Conservation (phyloP, 2,888 invertebrate species). For the Blastobasis adustella region DNA sequence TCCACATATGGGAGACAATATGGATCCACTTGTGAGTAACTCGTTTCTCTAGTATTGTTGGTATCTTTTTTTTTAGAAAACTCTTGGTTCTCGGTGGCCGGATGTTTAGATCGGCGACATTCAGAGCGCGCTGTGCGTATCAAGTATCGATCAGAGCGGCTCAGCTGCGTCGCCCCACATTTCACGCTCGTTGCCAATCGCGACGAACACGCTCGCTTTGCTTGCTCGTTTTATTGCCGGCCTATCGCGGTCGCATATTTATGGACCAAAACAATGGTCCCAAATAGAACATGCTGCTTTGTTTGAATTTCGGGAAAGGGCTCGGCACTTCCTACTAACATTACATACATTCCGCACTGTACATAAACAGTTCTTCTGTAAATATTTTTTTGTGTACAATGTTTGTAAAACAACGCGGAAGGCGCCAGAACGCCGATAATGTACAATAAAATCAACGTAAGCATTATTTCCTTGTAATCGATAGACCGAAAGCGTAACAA, state of each 20-base stretch:
- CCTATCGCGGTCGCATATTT: constrained; percentile 26
- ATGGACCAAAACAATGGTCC: constrained; percentile 33
- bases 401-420: no score
- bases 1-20: no score
- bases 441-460: no score
- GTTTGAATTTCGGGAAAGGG: constrained; percentile 26
- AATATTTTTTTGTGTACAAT: no score
- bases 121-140: constrained; percentile 62
- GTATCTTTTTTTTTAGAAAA: constrained; percentile 26
- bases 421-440: no score
- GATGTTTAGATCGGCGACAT: constrained; percentile 40
- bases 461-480: no score
- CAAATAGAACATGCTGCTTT: constrained; percentile 24
- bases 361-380: no score
- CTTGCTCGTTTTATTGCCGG: constrained; percentile 23
- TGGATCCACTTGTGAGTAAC: background rate
- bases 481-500: no score
- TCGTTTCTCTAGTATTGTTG: constrained; percentile 19
- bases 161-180: constrained; percentile 62
- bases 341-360: background rate
- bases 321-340: constrained; percentile 25
- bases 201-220: constrained; percentile 38
- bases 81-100: constrained; percentile 27
- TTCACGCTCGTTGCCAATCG: constrained; percentile 54
- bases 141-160: constrained; percentile 64